Base-by-base conservation (phyloP, 2,797 vertebrate species). In the Prionace glauca region DNA sequence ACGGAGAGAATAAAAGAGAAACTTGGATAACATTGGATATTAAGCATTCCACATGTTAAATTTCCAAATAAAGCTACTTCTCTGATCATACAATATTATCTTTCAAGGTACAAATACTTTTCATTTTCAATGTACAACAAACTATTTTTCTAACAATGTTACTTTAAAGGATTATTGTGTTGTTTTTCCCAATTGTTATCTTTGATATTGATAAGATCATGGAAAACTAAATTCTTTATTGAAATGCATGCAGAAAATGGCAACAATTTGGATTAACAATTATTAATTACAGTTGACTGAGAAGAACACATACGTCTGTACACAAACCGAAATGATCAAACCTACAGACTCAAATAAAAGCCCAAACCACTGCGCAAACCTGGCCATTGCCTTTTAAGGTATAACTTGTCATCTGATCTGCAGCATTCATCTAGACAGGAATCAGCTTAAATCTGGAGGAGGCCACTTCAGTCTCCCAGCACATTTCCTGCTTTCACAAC, bases 381-480 rank as follows among this genome's bases (percentile, higher is more conserved):
- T 98, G 98, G 98, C n/a, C 97, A 98, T 98, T 97, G 96, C 98
- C 98, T 97, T 97, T 98, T 98, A 98, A 98, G 98, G 98, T 69
- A 96, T 96, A 45, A 96, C 96, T 97, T 96, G 97, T 97, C 96
- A 96, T 96, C 96, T 96, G 96, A 96, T 96, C 97, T 97, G 96
- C 96, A 96, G 97, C 97, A 98, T 97, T 97, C 97, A 97, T 96
- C 96, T 67, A 87, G 96, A 97, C 97, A 97, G 97, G 97, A 97
- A 97, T 96, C 94, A 96, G 79, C 95, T 95, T 95, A 95, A 96
- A 95, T 60, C 71, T 93, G 96, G 84, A 87, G 95, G 95, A 95
- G 60, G 95, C 95, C 69, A 94, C 95, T 69, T 67, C 95, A 95
- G 95, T 93, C 88, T 86, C 67, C 95, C 95, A 95, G 71, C 93